These are phyloP conservation scores for Camponotus pennsylvanicus DNA, from an alignment of 1,140 invertebrate genomes.

Conservation along the genomic window DNA sequence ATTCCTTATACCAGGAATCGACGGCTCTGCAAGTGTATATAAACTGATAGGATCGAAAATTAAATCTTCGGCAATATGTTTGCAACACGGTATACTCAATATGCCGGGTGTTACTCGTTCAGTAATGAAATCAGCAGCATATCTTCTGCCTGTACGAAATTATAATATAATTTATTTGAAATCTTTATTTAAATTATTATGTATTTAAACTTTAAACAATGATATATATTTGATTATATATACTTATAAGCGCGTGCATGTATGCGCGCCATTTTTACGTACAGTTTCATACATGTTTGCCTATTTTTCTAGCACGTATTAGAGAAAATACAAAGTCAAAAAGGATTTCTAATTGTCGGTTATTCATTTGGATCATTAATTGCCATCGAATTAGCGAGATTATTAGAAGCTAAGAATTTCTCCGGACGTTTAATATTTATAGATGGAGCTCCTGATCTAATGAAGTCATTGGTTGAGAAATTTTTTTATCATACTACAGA, in stretches of 20 bases:
- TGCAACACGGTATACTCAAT: conserved; percentile 86
- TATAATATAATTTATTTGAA: neutral
- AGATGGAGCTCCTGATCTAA: too few species aligned
- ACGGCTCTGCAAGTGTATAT: conserved; percentile 87
- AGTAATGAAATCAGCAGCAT: conserved; percentile 77
- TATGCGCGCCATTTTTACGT: neutral
- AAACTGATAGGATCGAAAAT: conserved; percentile 85
- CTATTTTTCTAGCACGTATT: too few species aligned
- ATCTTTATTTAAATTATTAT: neutral
- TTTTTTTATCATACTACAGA: too few species aligned
- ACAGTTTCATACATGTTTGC: too few species aligned
- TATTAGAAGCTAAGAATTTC: too few species aligned
- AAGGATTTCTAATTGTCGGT: too few species aligned
- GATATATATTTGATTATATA: neutral
- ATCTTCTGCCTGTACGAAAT: conserved; percentile 56
- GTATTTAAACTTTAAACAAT: neutral
- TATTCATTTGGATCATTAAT: too few species aligned
- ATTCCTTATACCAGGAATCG: conserved; percentile 91
- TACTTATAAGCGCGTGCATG: neutral
- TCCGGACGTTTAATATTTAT: too few species aligned
- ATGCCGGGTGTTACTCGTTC: conserved; percentile 46
- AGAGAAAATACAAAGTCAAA: too few species aligned
- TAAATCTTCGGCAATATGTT: conserved; percentile 87
- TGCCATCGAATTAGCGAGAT: too few species aligned
- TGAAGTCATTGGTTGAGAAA: too few species aligned